Evolutionary conservation across 2,888 invertebrate species (phyloP).

Genomic region (Hyppa rectilinea): DNA sequence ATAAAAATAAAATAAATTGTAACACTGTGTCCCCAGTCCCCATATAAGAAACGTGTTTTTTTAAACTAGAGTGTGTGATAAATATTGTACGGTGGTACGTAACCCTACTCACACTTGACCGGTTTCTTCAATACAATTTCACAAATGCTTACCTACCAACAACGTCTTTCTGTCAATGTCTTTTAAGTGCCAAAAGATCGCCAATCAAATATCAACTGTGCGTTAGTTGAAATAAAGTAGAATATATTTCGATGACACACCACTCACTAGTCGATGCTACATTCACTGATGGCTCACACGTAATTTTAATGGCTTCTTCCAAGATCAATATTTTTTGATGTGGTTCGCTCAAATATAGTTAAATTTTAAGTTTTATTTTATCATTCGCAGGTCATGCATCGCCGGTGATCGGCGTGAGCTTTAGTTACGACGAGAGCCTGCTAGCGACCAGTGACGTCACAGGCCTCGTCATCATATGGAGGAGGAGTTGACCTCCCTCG

Average conservation of each 20-base stretch:
- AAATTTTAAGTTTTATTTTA: background rate
- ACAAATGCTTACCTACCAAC: background rate
- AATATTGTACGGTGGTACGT: no score
- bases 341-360: background rate
- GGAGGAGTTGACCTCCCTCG: constrained; percentile 85
- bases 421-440: constrained; percentile 97
- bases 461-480: constrained; percentile 95
- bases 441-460: constrained; percentile 96
- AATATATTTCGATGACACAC: background rate
- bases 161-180: background rate
- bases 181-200: background rate
- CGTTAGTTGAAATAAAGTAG: background rate
- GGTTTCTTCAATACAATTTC: background rate
- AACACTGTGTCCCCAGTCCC: no score
- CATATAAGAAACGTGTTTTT: no score
- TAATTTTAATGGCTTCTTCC: background rate
- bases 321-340: background rate
- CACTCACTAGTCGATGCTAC: no score
- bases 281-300: background rate
- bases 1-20: no score
- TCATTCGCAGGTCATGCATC: constrained; percentile 93
- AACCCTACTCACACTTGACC: no score
- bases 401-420: constrained; percentile 95
- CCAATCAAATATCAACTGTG: no score
- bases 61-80: no score